phyloP scores from a whole-genome alignment of 2,113 vertebrate genomes.

The Saccopteryx leptura region DNA sequence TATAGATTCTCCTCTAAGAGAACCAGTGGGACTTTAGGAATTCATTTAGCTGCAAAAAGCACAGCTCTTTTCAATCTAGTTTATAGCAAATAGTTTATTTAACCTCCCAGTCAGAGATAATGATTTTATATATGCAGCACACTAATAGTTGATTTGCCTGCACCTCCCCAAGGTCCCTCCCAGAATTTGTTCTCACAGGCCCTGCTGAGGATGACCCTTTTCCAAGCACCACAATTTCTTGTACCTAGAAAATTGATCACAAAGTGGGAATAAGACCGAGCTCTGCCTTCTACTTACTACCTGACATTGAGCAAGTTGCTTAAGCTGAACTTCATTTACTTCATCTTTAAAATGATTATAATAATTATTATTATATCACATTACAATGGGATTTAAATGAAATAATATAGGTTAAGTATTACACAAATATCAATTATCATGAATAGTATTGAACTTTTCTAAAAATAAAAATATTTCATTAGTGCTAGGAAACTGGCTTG shows the following conservation, averaged over 20 bases:
- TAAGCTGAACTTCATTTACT: constrained; percentile 45
- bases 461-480: constrained; percentile 10
- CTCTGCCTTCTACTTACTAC: not conserved
- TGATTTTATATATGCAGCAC: not conserved
- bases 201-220: not conserved
- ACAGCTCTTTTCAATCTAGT: not conserved
- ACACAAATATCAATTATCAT: not conserved
- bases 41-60: constrained; percentile 30
- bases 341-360: not conserved
- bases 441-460: constrained; percentile 35
- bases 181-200: not conserved
- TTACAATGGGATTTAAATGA: not conserved
- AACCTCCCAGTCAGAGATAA: not conserved
- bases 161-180: not conserved
- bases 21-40: not conserved
- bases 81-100: not conserved
- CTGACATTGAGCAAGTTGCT: not conserved
- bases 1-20: not conserved
- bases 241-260: not conserved
- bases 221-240: not conserved
- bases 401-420: not conserved
- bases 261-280: not conserved
- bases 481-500: not conserved
- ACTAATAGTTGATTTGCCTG: not conserved
- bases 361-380: not conserved